Percentiles rank a stretch among this genome's conserved stretches.
Evolutionary conservation across 2,113 vertebrate species (phyloP).

Genomic region (Tretioscincus oriximinensis): DNA sequence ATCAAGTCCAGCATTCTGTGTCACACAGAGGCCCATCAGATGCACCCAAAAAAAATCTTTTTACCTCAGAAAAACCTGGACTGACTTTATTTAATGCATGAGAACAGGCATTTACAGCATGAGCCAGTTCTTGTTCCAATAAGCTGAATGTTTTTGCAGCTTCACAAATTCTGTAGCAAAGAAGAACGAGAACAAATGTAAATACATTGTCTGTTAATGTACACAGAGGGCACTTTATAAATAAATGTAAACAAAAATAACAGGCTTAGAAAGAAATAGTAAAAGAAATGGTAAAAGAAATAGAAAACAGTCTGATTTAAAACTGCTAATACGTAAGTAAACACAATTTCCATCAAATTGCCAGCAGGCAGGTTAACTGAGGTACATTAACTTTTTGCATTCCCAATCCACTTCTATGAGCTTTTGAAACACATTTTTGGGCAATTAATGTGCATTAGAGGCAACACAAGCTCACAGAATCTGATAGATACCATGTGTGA

Average conservation of each 20-base stretch:
- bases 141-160: constrained; percentile 92
- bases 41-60: too few species aligned
- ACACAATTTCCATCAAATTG: neutral
- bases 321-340: too few species aligned
- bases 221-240: too few species aligned
- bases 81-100: constrained; percentile 98
- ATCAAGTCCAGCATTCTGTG: too few species aligned
- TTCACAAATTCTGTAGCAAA: constrained; percentile 87
- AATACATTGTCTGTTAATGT: neutral
- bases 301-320: neutral
- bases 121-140: constrained; percentile 94
- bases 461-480: too few species aligned
- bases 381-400: neutral
- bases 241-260: neutral
- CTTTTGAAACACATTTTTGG: too few species aligned
- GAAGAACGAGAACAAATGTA: neutral
- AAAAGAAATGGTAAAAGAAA: neutral
- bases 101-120: constrained; percentile 95
- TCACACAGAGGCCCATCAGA: too few species aligned
- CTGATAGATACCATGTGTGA: too few species aligned
- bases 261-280: neutral
- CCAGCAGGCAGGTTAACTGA: neutral
- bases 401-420: too few species aligned
- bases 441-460: too few species aligned
- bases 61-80: constrained; percentile 92